phyloP scores from a whole-genome alignment of 2,113 vertebrate species.

The Micromys minutus region DNA sequence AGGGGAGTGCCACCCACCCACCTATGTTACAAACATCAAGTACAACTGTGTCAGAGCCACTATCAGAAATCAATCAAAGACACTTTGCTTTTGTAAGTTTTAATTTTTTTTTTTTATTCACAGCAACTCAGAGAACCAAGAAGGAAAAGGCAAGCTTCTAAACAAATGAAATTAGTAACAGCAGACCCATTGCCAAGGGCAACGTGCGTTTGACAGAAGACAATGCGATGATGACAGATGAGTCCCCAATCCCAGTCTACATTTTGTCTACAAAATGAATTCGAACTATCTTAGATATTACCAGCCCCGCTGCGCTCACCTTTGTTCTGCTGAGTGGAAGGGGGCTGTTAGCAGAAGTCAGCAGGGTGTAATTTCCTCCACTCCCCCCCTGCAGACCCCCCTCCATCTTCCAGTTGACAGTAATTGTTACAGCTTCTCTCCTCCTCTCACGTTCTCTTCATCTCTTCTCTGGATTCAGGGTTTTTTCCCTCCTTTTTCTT shows the following conservation, averaged over 20 bases:
- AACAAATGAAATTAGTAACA: constrained; percentile 85
- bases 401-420: constrained; percentile 82
- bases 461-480: constrained; percentile 73
- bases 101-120: constrained; percentile 71
- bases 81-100: constrained; percentile 72
- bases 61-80: constrained; percentile 81
- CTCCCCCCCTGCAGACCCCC: constrained; percentile 50
- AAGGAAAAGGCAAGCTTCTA: constrained; percentile 76
- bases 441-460: constrained; percentile 51
- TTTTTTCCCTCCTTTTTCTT: constrained; percentile 45
- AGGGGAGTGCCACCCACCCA: constrained; percentile 66
- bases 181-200: constrained; percentile 85
- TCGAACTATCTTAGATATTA: constrained; percentile 83
- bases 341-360: constrained; percentile 81
- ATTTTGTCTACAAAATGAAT: constrained; percentile 81
- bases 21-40: constrained; percentile 78
- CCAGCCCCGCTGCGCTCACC: constrained; percentile 81
- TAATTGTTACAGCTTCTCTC: constrained; percentile 77
- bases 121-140: constrained; percentile 75
- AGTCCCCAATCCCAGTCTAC: constrained; percentile 79
- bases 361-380: constrained; percentile 80
- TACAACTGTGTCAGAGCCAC: constrained; percentile 70
- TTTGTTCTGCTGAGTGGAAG: constrained; percentile 83
- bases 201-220: constrained; percentile 84
- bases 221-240: constrained; percentile 83